Percentiles rank a stretch among this genome's conserved stretches.
phyloP scores from a whole-genome alignment of 1,140 invertebrate species.

The Drosophila bocki region DNA sequence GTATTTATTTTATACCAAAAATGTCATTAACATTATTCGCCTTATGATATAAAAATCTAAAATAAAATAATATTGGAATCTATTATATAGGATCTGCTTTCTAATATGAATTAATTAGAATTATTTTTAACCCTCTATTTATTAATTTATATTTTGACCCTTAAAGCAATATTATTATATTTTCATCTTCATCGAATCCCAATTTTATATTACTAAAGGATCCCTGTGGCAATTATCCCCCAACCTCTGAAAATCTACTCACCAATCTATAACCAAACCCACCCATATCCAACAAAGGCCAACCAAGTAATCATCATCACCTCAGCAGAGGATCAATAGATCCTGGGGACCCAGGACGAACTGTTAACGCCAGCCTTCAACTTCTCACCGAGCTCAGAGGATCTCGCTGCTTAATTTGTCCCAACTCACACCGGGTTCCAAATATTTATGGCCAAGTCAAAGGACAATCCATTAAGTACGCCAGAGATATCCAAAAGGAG shows the following conservation, averaged over 20 bases:
- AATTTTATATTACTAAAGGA: neutral
- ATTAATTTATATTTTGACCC: neutral
- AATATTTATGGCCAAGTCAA: constrained; percentile 75
- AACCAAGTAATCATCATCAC: constrained; percentile 47
- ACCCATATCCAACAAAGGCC: constrained; percentile 13
- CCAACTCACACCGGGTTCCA: constrained; percentile 59
- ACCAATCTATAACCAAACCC: constrained; percentile 3
- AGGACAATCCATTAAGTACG: constrained; percentile 69
- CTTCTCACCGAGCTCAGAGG: constrained; percentile 54
- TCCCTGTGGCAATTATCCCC: constrained; percentile 11
- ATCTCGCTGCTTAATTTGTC: constrained; percentile 65
- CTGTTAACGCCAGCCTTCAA: constrained; percentile 79
- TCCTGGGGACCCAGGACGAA: constrained; percentile 35
- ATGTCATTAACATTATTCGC: neutral
- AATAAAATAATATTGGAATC: neutral
- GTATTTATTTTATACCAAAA: neutral
- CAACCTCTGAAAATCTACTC: constrained; percentile 5
- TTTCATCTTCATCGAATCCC: neutral
- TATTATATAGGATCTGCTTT: neutral
- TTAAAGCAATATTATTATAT: neutral
- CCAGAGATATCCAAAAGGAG: constrained; percentile 43
- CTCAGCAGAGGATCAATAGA: constrained; percentile 29
- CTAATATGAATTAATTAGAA: neutral
- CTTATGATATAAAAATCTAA: neutral
- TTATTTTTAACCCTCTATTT: neutral